phyloP scores from a whole-genome alignment of 2,113 vertebrate species.

The Zosterops japonicus region DNA sequence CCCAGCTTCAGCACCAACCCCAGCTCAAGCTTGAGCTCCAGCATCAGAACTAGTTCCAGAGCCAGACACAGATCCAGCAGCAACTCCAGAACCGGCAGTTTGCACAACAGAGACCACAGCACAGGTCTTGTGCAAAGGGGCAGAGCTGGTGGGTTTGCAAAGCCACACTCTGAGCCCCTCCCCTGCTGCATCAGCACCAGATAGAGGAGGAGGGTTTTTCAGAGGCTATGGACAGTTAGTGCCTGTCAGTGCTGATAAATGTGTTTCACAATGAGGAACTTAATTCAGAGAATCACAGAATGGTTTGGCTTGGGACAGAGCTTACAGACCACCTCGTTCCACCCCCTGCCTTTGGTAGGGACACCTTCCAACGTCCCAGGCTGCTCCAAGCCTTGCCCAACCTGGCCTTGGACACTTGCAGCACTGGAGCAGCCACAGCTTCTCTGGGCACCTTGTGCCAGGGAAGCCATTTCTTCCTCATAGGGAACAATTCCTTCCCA shows the following conservation, averaged over 20 bases:
- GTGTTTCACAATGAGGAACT: neutral
- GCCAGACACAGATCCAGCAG: neutral
- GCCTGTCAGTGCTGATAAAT: neutral
- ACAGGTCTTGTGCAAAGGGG: neutral
- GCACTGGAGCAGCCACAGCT: neutral
- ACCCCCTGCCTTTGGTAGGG: neutral
- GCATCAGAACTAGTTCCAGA: neutral
- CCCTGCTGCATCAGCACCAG: neutral
- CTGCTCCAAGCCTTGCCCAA: accelerated
- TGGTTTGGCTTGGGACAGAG: neutral
- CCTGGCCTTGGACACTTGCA: neutral
- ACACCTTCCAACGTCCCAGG: neutral
- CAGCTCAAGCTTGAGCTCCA: neutral
- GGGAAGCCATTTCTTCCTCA: neutral
- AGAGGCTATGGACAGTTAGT: neutral
- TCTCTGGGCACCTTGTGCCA: neutral
- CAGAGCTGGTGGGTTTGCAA: neutral
- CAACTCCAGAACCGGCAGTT: neutral
- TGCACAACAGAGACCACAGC: neutral
- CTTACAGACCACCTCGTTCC: neutral
- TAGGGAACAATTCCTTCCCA: neutral
- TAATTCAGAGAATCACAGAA: neutral
- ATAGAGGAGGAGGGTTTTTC: neutral
- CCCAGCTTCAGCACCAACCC: neutral
- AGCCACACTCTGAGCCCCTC: neutral